phyloP scores from a whole-genome alignment of 2,797 vertebrate genomes.

The Smutsia temminckii region DNA sequence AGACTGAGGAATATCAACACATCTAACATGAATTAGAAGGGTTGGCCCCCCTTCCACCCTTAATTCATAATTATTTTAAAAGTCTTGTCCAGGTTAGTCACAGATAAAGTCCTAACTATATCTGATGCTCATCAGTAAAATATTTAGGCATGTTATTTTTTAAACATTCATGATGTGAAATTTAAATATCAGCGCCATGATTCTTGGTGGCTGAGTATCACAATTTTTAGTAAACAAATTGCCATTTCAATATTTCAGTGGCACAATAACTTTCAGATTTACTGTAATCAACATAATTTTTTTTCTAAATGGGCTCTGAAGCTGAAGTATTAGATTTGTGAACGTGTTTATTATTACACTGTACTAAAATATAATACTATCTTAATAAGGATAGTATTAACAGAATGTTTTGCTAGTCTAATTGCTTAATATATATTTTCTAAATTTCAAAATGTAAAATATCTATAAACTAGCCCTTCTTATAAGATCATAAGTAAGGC shows the following conservation, averaged over 20 bases:
- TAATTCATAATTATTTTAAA: conserved; percentile 23
- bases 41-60: neutral
- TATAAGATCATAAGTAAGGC: neutral
- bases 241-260: neutral
- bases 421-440: neutral
- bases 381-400: conserved; percentile 16
- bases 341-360: conserved; percentile 21
- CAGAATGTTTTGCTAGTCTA: neutral
- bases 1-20: neutral
- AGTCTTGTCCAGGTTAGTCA: neutral
- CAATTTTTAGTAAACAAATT: neutral
- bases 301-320: conserved; percentile 42
- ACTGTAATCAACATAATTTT: neutral
- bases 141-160: neutral
- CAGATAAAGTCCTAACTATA: neutral
- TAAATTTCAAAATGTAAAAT: conserved; percentile 42
- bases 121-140: conserved; percentile 32
- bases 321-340: neutral
- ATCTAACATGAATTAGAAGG: neutral
- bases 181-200: neutral
- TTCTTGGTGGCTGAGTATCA: neutral
- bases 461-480: neutral
- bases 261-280: conserved; percentile 22
- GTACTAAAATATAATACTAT: conserved; percentile 36
- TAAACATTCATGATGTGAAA: conserved; percentile 6